Conservation (phyloP, 2,113 vertebrate species). For the Marmota flaviventris region DNA sequence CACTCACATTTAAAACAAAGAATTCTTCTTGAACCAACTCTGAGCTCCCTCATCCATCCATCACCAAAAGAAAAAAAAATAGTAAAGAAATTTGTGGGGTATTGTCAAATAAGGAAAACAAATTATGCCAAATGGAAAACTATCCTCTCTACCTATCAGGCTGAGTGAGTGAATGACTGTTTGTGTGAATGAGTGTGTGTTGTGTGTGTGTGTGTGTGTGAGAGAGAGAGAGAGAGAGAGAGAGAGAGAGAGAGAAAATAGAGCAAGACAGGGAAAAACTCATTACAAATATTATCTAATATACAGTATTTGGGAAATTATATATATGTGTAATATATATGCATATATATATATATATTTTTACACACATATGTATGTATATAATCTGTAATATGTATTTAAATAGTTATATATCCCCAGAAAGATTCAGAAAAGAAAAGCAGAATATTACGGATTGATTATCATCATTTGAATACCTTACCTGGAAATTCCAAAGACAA, state of each 20-base stretch:
- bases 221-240: background rate
- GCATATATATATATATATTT: too few species aligned
- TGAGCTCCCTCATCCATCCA: background rate
- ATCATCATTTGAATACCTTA: background rate
- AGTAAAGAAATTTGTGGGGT: background rate
- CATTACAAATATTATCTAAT: slow-evolving; percentile 17
- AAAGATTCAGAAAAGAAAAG: slow-evolving; percentile 17
- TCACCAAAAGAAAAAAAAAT: background rate
- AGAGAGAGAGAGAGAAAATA: background rate
- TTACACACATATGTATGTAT: background rate
- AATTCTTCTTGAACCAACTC: slow-evolving; percentile 46
- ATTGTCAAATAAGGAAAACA: slow-evolving; percentile 4
- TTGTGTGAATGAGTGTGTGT: background rate
- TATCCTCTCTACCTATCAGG: background rate
- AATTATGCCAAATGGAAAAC: slow-evolving; percentile 10
- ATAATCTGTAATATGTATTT: background rate
- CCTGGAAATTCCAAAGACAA: background rate
- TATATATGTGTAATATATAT: background rate
- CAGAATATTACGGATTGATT: background rate
- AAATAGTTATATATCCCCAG: background rate
- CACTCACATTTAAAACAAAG: slow-evolving; percentile 37
- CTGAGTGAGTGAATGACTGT: background rate
- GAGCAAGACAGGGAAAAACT: background rate
- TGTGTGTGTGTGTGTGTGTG: background rate
- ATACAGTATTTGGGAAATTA: background rate